Evolutionary conservation across 2,888 invertebrate genomes (phyloP).

Genomic region (Neocrepidodera transversa): DNA sequence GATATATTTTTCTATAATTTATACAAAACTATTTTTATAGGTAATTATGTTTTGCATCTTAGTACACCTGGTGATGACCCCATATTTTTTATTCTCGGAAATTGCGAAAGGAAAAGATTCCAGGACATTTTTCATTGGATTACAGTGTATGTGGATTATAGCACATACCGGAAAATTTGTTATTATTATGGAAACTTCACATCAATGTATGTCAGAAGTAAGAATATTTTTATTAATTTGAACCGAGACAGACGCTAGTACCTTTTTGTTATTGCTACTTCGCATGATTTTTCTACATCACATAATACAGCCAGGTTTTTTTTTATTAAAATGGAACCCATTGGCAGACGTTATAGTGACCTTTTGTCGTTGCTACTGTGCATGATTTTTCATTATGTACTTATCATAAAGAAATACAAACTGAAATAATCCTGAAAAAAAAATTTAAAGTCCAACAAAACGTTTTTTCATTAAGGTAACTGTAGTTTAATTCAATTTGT

Average conservation of each 20-base stretch:
- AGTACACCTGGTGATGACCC: not conserved
- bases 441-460: too few relatives aligned
- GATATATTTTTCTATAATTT: too few relatives aligned
- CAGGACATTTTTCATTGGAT: not conserved
- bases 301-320: too few relatives aligned
- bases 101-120: not conserved
- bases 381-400: not conserved
- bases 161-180: not conserved
- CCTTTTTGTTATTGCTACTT: too few relatives aligned
- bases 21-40: too few relatives aligned
- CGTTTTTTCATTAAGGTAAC: too few relatives aligned
- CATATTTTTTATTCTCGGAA: slow-evolving; percentile 2
- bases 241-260: not conserved
- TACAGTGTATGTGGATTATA: not conserved
- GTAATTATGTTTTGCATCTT: not conserved
- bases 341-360: not conserved
- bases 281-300: too few relatives aligned
- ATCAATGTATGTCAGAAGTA: not conserved
- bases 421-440: too few relatives aligned
- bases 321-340: not conserved
- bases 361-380: too few relatives aligned
- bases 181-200: slow-evolving; percentile 3
- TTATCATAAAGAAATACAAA: not conserved
- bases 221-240: not conserved
- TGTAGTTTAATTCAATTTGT: too few relatives aligned